A percentile compares a stretch with the other conserved stretches of the same genome.
Evolutionary conservation across 2,113 vertebrate genomes (phyloP).

Genomic region (Vulpes lagopus): DNA sequence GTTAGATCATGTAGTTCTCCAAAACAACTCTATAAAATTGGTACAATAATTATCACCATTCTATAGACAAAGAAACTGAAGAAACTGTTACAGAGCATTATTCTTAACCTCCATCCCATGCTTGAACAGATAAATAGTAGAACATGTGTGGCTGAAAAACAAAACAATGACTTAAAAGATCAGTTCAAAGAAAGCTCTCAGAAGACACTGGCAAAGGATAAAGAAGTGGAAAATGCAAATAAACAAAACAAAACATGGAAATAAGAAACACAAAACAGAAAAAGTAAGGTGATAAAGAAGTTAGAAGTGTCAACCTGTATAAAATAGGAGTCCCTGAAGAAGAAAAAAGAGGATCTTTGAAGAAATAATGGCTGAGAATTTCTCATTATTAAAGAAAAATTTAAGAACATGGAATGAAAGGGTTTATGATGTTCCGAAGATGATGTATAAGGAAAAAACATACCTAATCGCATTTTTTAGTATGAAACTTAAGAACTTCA

Average conservation of each 20-base stretch:
- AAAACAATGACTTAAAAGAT: neutral
- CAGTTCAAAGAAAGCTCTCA: neutral
- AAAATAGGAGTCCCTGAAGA: neutral
- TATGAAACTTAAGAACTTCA: conserved; percentile 14
- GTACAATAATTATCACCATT: neutral
- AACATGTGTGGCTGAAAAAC: neutral
- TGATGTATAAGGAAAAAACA: neutral
- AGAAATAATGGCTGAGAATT: conserved; percentile 2
- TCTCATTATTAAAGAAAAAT: neutral
- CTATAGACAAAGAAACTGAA: neutral
- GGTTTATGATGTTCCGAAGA: neutral
- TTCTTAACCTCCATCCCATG: neutral
- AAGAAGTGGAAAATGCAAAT: neutral
- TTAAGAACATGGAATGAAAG: neutral
- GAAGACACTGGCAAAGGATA: neutral
- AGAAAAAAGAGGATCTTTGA: neutral
- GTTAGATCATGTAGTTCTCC: neutral
- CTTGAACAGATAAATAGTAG: neutral
- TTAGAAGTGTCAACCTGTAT: neutral
- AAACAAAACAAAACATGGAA: neutral
- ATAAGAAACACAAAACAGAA: neutral
- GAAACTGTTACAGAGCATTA: neutral
- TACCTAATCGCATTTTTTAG: neutral
- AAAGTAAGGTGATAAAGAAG: neutral
- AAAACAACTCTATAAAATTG: neutral